Evolutionary conservation across 2,113 vertebrate species (phyloP), one percentile per base, ranked within the genome.

Genomic region (Thalassarche chlororhynchos): DNA sequence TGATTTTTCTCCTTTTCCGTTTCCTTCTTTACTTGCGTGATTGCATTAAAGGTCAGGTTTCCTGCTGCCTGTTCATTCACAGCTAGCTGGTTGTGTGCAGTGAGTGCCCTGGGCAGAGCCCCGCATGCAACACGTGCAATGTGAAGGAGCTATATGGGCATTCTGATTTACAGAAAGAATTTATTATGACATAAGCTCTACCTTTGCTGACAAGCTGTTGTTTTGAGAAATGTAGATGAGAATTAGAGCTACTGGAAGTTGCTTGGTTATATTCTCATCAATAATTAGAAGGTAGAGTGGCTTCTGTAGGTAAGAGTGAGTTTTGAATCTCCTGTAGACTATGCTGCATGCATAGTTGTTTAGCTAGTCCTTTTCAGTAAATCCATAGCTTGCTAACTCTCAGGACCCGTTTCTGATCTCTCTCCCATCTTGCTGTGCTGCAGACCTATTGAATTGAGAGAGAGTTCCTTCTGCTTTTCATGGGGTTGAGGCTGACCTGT

Each of bases 101-200:
- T 1, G 24, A 24, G 38, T 7, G 6, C 26, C 40, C 54, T 7
- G 46, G 4, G 36, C 54, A 38, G 46, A n/a, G 68, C 57, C 38
- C 16, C 5, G 8, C 25, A 0, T 11, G 14, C 25, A 15, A 11
- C 29, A 4, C 20, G 0, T 5, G 25, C 19, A 1, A 15, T 2
- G 28, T 12, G 29, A 34, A 76, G n/a, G 42, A 29, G 10, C 72
- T 38, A 3, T 12, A 12, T 3, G 42, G 11, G 1, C 7, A 5
- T 55, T 42, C 18, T 29, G 26, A 34, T 4, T 13, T 42, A 9
- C 26, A 38, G 54, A 20, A 19, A 12, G 14, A 10, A 31, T 40
- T 83, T 25, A 0, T 38, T 44, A 1, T 4, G 14, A 10, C 17
- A 5, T 16, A 10, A 23, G 7, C 15, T 78, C 23, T 23, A 38